Base-by-base conservation (phyloP, 2,888 invertebrate genomes). In the Gortyna flavago region DNA sequence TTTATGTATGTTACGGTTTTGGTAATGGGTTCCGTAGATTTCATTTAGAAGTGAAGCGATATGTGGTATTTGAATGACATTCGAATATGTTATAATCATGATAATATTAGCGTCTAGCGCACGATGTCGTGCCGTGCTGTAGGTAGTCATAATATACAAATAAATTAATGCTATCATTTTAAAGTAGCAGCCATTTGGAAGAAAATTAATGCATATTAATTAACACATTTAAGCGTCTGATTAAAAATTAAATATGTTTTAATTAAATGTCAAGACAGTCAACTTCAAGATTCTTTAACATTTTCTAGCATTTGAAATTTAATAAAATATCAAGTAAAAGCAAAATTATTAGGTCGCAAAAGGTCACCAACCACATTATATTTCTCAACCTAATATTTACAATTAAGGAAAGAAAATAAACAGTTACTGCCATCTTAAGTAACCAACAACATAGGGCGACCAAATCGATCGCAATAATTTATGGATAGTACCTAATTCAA, bases 401-500 rank as follows among this genome's bases (percentile, higher is more conserved):
- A 81, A 87, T 77, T 85, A 81, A 62, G 68, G 67, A 75, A 87
- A 80, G 59, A 80, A 80, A 81, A 87, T 75, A 76, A 81, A 85
- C 68, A 80, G 80, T 79, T 80, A 78, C 68, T 35, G 72, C 74
- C 41, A 74, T 66, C 48, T 65, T 75, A 62, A 71, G 67, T 81
- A 77, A 85, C 79, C 66, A 29, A 82, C 41, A 77, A 81, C 44
- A 85, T 86, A 86, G 85, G 85, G 88, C 85, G 85, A 88, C 89
- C 86, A 89, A 88, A 87, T 75, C 44, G 79, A 83, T 80, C 72
- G 64, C 76, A 81, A 87, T 86, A 84, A 85, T 86, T 88, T 88
- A 86, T 89, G 80, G 85, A 84, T 72, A 82, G 78, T 85, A 84
- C 84, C 88, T 89, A 87, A 86, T 83, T 88, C 86, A 83, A 87